Percentiles rank a stretch among this genome's conserved stretches.
Conservation (phyloP, 1,140 invertebrate species). For the Tenebrio molitor region DNA sequence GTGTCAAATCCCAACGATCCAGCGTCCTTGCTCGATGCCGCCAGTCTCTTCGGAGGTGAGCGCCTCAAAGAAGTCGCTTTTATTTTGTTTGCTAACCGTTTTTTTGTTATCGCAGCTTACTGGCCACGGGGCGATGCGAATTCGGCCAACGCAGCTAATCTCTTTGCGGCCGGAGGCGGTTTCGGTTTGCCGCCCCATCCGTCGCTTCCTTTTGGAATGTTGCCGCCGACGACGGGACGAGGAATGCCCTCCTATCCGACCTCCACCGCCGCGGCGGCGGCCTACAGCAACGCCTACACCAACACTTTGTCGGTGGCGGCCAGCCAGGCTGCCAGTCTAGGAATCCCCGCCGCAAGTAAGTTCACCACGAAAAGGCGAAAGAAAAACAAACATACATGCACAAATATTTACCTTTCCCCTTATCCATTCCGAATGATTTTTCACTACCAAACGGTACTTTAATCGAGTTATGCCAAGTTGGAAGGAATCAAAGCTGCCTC, state of each 20-base stretch:
- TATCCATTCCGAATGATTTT: too few relatives aligned
- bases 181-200: constrained; percentile 71
- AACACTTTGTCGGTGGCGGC: constrained; percentile 84
- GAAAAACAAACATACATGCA: not conserved
- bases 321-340: constrained; percentile 83
- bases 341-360: constrained; percentile 76
- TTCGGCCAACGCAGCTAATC: constrained; percentile 64
- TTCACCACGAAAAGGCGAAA: constrained; percentile 50
- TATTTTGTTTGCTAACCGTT: not conserved
- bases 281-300: constrained; percentile 74
- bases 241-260: constrained; percentile 52
- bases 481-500: too few relatives aligned
- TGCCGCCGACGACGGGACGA: constrained; percentile 58
- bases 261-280: constrained; percentile 67
- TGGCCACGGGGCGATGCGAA: constrained; percentile 72
- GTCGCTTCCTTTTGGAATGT: constrained; percentile 62
- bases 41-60: constrained; percentile 76
- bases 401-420: too few relatives aligned
- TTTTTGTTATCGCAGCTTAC: constrained; percentile 73
- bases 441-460: too few relatives aligned
- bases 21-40: constrained; percentile 74
- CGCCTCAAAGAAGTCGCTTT: not conserved
- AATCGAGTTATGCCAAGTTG: too few relatives aligned
- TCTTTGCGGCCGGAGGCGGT: constrained; percentile 70
- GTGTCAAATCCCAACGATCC: constrained; percentile 65